Conservation (phyloP, 2,888 invertebrate species). For the Caenorhabditis sp. region DNA sequence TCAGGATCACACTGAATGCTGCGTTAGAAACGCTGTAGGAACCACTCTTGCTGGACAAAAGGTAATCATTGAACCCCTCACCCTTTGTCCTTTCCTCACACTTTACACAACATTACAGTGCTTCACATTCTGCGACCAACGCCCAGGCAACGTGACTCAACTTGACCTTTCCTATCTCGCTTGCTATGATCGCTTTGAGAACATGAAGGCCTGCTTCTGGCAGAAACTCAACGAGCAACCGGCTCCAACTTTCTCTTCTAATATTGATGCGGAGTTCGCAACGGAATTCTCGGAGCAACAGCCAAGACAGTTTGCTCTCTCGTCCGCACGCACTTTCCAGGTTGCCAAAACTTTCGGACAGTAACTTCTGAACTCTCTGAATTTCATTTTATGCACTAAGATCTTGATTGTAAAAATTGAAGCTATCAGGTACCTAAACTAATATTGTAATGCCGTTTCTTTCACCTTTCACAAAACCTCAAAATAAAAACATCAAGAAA, state of each 20-base stretch:
- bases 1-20: constrained; percentile 73
- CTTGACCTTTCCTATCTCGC: constrained; percentile 75
- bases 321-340: constrained; percentile 51
- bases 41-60: constrained; percentile 76
- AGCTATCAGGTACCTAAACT: constrained; percentile 2
- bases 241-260: constrained; percentile 59
- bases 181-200: constrained; percentile 76
- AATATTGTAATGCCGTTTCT: not conserved
- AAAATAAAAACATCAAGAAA: not conserved
- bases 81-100: not conserved
- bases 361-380: constrained; percentile 50
- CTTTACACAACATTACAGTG: constrained; percentile 65
- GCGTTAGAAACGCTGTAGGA: constrained; percentile 72
- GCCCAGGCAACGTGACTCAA: constrained; percentile 77
- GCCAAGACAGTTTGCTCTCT: constrained; percentile 50
- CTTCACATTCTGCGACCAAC: constrained; percentile 77
- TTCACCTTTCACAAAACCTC: not conserved
- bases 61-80: not conserved
- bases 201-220: constrained; percentile 78
- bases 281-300: constrained; percentile 39
- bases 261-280: constrained; percentile 44
- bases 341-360: constrained; percentile 64
- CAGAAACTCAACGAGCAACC: constrained; percentile 65
- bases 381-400: constrained; percentile 48
- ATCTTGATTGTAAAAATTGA: constrained; percentile 56